Evolutionary conservation across 64 coral and sea anemone genomes (phyloP).

Genomic region (Stylophora pistillata): DNA sequence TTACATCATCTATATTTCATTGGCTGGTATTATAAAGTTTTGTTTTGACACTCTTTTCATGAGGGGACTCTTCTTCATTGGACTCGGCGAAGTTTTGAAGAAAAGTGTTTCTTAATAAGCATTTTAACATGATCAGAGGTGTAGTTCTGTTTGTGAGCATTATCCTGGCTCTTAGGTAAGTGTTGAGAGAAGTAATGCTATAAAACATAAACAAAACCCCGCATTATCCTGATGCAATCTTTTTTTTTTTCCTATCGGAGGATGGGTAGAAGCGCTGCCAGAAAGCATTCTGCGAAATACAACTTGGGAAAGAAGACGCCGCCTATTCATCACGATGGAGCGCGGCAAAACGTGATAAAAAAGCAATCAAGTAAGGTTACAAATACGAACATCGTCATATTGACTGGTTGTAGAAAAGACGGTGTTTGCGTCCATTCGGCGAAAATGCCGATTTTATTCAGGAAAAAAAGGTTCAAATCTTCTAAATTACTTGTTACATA

Average conservation of each 20-base stretch:
- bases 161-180: not conserved
- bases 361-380: conserved; percentile 1
- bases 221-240: not conserved
- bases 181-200: not conserved
- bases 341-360: not conserved
- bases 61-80: no score
- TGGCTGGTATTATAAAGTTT: no score
- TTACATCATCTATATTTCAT: no score
- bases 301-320: not conserved
- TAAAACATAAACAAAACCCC: not conserved
- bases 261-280: not conserved
- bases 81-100: no score
- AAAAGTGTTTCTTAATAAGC: not conserved
- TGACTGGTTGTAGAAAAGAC: no score
- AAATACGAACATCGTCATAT: no score
- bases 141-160: not conserved
- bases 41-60: no score
- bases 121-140: not conserved
- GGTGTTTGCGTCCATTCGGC: not conserved
- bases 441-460: no score
- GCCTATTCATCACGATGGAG: not conserved
- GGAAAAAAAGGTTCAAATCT: no score
- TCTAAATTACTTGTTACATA: no score
- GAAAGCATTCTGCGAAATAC: not conserved
- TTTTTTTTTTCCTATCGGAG: not conserved